These are phyloP conservation scores for Anaspis maculata DNA, from an alignment of 2,888 invertebrate species.

Conservation along the genomic window DNA sequence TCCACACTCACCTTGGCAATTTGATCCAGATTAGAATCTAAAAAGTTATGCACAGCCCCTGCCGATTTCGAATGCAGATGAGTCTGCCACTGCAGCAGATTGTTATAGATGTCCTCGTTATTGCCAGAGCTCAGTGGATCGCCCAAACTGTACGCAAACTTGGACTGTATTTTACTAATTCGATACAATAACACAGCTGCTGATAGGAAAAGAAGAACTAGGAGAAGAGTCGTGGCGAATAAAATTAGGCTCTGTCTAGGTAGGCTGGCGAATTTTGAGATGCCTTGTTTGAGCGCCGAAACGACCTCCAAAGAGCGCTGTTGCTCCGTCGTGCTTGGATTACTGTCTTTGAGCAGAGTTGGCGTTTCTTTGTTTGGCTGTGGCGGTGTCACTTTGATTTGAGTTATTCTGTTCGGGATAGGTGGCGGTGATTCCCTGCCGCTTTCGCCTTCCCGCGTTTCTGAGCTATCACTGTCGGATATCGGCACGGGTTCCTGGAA, in stretches of 20 bases:
- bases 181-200: conserved; percentile 51
- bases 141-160: conserved; percentile 20
- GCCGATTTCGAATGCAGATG: conserved; percentile 64
- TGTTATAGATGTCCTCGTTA: conserved; percentile 56
- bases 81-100: conserved; percentile 61
- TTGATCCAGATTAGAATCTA: conserved; percentile 70
- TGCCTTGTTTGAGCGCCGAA: conserved; percentile 22
- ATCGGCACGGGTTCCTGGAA: conserved; percentile 23
- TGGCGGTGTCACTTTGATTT: too few species aligned
- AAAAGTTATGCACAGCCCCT: conserved; percentile 62
- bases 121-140: conserved; percentile 33
- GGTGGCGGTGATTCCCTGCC: conserved; percentile 28
- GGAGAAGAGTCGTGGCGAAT: conserved; percentile 47
- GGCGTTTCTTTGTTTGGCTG: not conserved
- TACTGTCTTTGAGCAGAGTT: not conserved
- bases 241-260: conserved; percentile 47
- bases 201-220: conserved; percentile 49
- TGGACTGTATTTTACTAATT: conserved; percentile 44
- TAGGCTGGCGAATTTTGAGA: conserved; percentile 31
- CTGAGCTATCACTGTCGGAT: conserved; percentile 27
- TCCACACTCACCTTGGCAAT: conserved; percentile 60
- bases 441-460: conserved; percentile 34
- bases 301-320: conserved; percentile 9
- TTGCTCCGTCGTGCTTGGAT: conserved; percentile 3
- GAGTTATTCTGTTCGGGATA: conserved; percentile 8